Conservation (phyloP, 2,797 vertebrate genomes). For the Eutrigla gurnardus region DNA sequence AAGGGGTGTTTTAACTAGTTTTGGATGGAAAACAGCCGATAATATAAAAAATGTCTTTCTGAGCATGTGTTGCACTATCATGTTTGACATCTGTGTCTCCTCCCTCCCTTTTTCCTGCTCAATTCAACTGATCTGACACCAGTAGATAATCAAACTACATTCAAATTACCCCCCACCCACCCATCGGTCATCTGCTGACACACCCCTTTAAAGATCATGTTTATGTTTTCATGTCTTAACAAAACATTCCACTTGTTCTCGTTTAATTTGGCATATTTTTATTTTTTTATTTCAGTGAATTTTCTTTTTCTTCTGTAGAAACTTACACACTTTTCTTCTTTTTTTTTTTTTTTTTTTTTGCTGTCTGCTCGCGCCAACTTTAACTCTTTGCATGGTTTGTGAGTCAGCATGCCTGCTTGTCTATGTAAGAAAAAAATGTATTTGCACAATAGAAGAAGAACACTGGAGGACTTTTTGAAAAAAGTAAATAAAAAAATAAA, state of each 20-base stretch:
- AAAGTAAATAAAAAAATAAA: not conserved
- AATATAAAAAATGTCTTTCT: constrained; percentile 31
- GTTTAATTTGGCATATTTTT: constrained; percentile 60
- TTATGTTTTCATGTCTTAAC: constrained; percentile 50
- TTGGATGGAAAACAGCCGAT: constrained; percentile 34
- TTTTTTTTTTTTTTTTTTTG: constrained; percentile 54
- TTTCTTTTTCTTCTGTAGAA: constrained; percentile 57
- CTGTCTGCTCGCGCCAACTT: constrained; percentile 78
- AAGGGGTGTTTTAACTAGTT: constrained; percentile 2
- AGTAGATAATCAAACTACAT: constrained; percentile 2
- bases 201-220: constrained; percentile 34
- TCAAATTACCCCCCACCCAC: constrained; percentile 20
- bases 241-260: constrained; percentile 77
- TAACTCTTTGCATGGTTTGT: constrained; percentile 86
- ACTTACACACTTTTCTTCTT: constrained; percentile 52
- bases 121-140: constrained; percentile 17
- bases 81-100: constrained; percentile 38
- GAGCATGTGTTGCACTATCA: constrained; percentile 59
- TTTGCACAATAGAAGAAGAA: constrained; percentile 84
- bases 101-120: constrained; percentile 38
- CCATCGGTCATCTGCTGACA: constrained; percentile 22
- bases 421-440: constrained; percentile 81
- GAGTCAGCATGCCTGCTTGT: constrained; percentile 85
- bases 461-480: constrained; percentile 75
- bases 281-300: constrained; percentile 1